Percentiles rank a stretch among this genome's conserved stretches.
Evolutionary conservation across 2,888 invertebrate genomes (phyloP).

Genomic region (Dryocosmus kuriphilus): DNA sequence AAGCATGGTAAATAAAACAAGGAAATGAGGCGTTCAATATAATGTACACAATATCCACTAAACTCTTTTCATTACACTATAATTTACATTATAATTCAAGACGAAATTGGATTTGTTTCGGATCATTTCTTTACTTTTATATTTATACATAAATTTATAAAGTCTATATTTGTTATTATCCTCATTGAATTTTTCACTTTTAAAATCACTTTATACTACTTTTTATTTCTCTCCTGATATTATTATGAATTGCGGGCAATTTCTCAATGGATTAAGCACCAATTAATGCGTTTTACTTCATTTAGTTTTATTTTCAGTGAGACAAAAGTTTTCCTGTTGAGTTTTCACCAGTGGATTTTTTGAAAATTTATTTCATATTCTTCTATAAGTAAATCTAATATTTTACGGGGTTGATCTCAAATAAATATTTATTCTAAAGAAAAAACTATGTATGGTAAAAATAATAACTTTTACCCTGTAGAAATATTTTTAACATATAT

Average conservation of each 20-base stretch:
- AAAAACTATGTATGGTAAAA: no score
- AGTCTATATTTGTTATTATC: neutral
- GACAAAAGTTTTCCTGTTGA: neutral
- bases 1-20: conserved; percentile 12
- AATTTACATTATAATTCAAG: neutral
- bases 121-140: no score
- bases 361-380: no score
- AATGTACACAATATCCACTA: neutral
- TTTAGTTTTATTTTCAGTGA: neutral
- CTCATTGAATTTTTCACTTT: neutral
- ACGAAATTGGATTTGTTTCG: no score
- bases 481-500: no score
- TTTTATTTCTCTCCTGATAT: neutral
- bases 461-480: no score
- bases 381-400: no score
- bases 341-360: no score
- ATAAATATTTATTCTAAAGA: no score
- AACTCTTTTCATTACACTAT: neutral
- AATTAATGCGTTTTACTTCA: neutral
- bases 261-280: neutral
- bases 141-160: neutral
- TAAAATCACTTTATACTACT: neutral
- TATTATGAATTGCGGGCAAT: neutral
- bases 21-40: conserved; percentile 6
- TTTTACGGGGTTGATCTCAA: no score